Conservation (phyloP, 2,113 vertebrate species). For the Oncorhynchus mykiss region DNA sequence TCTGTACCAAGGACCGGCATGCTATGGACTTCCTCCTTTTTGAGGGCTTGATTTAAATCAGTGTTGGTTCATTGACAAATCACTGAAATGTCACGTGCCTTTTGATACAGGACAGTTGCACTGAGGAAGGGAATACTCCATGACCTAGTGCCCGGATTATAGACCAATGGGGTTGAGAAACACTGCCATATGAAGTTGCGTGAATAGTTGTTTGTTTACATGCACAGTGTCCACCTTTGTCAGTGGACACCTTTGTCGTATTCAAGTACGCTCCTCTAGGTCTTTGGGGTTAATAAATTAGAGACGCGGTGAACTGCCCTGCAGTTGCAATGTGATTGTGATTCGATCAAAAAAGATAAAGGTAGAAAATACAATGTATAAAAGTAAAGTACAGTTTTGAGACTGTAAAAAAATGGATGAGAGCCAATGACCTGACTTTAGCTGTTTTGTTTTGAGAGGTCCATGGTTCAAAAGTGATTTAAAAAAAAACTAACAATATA, state of each 20-base stretch:
- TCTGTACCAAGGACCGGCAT: slow-evolving; percentile 2
- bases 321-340: slow-evolving; percentile 78
- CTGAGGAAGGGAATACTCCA: neutral
- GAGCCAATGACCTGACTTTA: slow-evolving; percentile 59
- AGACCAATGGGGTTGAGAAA: slow-evolving; percentile 25
- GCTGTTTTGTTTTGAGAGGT: slow-evolving; percentile 42
- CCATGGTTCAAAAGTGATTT: slow-evolving; percentile 19
- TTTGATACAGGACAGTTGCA: too few relatives aligned
- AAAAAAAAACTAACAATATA: slow-evolving; percentile 24
- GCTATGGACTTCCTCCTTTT: neutral
- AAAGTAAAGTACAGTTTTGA: slow-evolving; percentile 64
- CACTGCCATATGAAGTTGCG: slow-evolving; percentile 39
- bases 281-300: slow-evolving; percentile 79
- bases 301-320: slow-evolving; percentile 81
- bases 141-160: neutral
- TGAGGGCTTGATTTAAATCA: neutral
- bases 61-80: too few relatives aligned
- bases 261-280: slow-evolving; percentile 75
- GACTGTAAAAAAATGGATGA: slow-evolving; percentile 31
- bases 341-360: slow-evolving; percentile 46
- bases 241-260: slow-evolving; percentile 76
- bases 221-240: slow-evolving; percentile 70
- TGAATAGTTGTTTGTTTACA: slow-evolving; percentile 57
- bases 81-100: too few relatives aligned
- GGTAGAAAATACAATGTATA: slow-evolving; percentile 52